These are phyloP conservation scores for Tolmerus cingulatus DNA, from an alignment of 2,888 invertebrate genomes.

Conservation along the genomic window DNA sequence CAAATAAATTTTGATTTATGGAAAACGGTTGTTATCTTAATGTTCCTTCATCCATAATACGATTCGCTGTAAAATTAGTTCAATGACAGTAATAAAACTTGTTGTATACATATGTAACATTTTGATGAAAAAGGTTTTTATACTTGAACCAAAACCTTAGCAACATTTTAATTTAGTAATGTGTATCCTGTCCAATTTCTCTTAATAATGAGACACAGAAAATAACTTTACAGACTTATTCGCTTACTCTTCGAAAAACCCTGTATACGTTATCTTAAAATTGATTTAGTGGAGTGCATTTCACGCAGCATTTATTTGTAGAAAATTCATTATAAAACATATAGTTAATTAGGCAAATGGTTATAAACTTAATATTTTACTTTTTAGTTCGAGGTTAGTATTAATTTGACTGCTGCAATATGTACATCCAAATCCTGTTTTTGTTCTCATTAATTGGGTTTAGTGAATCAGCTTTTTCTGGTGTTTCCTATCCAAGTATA, in stretches of 20 bases:
- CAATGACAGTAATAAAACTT: too few species aligned
- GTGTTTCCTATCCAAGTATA: not conserved
- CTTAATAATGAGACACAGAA: not conserved
- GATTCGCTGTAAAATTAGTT: too few species aligned
- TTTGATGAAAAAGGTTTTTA: too few species aligned
- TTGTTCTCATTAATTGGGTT: not conserved
- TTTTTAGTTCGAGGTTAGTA: not conserved
- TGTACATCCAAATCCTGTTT: not conserved
- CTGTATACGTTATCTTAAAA: not conserved
- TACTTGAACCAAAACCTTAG: too few species aligned
- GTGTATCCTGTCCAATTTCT: too few species aligned
- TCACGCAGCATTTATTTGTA: not conserved
- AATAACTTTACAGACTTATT: not conserved
- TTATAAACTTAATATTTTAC: too few species aligned
- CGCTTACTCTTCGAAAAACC: not conserved
- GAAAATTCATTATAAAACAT: not conserved
- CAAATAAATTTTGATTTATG: not conserved
- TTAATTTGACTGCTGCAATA: not conserved
- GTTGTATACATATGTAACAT: too few species aligned
- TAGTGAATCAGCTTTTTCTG: not conserved
- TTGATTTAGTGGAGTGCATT: not conserved
- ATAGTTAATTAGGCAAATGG: not conserved
- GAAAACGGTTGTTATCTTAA: not conserved
- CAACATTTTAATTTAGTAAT: too few species aligned
- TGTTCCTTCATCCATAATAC: not conserved